phyloP scores from a whole-genome alignment of 2,797 vertebrate genomes.

The Lerista edwardsae region DNA sequence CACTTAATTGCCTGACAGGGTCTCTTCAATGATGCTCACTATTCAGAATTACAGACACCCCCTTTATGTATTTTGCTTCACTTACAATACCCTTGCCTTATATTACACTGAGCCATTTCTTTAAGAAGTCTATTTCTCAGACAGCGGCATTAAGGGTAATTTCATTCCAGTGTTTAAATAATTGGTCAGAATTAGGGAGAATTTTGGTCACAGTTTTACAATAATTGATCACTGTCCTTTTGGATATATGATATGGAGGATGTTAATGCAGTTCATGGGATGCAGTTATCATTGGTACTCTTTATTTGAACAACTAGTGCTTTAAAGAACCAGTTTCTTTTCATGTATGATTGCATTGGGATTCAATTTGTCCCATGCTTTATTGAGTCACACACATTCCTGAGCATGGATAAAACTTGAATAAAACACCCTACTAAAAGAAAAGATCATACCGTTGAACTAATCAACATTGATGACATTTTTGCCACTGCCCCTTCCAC shows the following conservation, averaged over 20 bases:
- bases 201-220: slow-evolving; percentile 21
- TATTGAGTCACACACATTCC: not conserved
- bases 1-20: slow-evolving; percentile 49
- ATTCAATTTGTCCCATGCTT: not conserved
- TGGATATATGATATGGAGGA: not conserved
- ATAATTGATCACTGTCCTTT: not conserved
- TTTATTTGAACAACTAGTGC: no score
- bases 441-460: no score
- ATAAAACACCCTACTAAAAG: no score
- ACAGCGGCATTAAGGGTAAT: slow-evolving; percentile 48
- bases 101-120: slow-evolving; percentile 39
- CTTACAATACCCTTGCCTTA: slow-evolving; percentile 42
- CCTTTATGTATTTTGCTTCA: slow-evolving; percentile 44
- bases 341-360: not conserved
- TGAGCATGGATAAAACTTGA: not conserved
- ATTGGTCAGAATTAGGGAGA: slow-evolving; percentile 27
- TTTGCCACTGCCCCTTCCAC: no score
- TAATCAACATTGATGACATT: no score
- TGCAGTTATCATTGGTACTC: no score
- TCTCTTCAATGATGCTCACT: slow-evolving; percentile 50
- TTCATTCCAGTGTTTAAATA: slow-evolving; percentile 55
- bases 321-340: no score
- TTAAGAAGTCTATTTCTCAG: slow-evolving; percentile 41
- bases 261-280: not conserved
- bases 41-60: slow-evolving; percentile 51